A percentile compares a stretch with the other conserved stretches of the same genome.
Evolutionary conservation across 2,888 invertebrate species (phyloP).

Genomic region (Monopis laevigella): DNA sequence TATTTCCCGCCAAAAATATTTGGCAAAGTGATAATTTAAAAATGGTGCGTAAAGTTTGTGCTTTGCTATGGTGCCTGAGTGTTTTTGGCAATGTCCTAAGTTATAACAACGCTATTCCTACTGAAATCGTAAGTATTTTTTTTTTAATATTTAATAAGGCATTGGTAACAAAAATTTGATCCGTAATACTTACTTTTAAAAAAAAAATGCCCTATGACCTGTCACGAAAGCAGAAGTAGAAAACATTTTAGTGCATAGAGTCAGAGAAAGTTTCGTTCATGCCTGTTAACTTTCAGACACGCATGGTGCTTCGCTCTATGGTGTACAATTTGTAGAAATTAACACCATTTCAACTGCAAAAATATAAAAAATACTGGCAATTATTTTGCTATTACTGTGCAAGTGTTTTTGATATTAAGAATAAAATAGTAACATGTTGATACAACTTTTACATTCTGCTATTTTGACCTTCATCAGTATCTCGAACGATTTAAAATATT

Average conservation of each 20-base stretch:
- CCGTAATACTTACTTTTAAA: neutral
- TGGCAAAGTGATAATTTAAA: conserved; percentile 19
- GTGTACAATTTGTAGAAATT: neutral
- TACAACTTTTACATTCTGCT: no score
- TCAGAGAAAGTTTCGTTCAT: neutral
- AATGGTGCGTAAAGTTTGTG: conserved; percentile 58
- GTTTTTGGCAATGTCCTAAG: conserved; percentile 50
- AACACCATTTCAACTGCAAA: no score
- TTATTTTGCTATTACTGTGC: no score
- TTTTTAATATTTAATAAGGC: conserved; percentile 8
- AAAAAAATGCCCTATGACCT: neutral
- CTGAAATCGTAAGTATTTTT: conserved; percentile 44
- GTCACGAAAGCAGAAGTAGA: neutral
- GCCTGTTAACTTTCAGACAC: conserved; percentile 4
- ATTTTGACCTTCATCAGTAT: no score
- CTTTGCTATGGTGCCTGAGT: conserved; percentile 49
- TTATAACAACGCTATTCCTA: conserved; percentile 55
- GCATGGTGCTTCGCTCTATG: conserved; percentile 1
- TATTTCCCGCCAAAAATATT: conserved; percentile 1
- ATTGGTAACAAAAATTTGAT: no score
- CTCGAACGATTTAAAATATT: no score
- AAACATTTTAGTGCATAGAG: neutral
- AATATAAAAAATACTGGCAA: no score
- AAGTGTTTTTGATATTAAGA: no score
- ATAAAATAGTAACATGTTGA: no score